Base-by-base conservation (phyloP, 2,888 invertebrate species). In the Epicampocera succincta region DNA sequence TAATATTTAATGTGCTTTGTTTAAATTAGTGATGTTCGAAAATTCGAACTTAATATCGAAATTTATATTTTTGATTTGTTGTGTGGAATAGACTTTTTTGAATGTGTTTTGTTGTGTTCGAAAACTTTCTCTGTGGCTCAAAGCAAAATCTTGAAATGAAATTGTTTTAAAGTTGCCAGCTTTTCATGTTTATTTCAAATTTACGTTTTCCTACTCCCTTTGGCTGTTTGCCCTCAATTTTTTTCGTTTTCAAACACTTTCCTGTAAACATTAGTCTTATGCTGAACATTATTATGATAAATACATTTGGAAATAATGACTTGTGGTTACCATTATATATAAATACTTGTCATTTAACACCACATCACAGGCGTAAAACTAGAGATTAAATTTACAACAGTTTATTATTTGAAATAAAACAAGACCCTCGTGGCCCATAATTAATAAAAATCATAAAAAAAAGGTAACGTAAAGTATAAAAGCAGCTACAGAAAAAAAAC, bases 381-480 rank as follows among this genome's bases (percentile, higher is more conserved):
- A 33, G 25, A 69, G 21, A 44, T 46, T 46, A 46, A 69, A 68
- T 46, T 21, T 1, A 61, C 63, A 46, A 40, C 58, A 63, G 61
- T 58, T 76, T 21, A 61, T 33, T 60, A 76, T 40, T 44, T 46
- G 44, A 74, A 63, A 81, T 69, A 77, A 33, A 60, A 65, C 73
- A 69, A 81, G 73, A 81, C 68, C 81, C 77, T 50, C 33, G 68
- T 78, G 78, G 74, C 81, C 81, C 78, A 82, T 69, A 78, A 78
- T 82, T 82, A 71, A 78, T 69, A 78, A 69, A 50, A 61, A 12
- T 42, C n/a, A 69, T 19, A 42, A 69, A 56, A 61, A 13, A 44
- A 19, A 58, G 25, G 21, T 52, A 65, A 13, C 17, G 21, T 50
- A 29, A 46, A 60, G 19, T 38, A 25, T 12, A 33, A 13, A 40